Evolutionary conservation across 2,113 vertebrate species (phyloP), one percentile per base, ranked within the genome.

Genomic region (Ptilorrhoa leucosticta): DNA sequence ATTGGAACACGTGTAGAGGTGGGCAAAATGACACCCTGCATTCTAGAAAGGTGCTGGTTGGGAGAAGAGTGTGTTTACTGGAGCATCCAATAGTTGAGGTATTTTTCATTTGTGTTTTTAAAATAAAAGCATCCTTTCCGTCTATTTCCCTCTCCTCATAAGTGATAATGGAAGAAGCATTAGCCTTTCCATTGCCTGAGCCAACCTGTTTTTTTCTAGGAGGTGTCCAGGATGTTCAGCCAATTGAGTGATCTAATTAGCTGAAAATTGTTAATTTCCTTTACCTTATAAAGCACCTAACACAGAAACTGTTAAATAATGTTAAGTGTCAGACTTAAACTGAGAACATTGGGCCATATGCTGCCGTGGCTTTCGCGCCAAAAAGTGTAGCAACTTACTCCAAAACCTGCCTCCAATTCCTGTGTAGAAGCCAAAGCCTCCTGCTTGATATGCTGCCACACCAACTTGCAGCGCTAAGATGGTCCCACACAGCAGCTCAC

Each of bases 291-390:
- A 97, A 97, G 96, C 95, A 97, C 95, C 96, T 96, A 96, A 97
- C 92, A 94, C 96, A 96, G 96, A 97, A 97, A 97, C 96, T 96
- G 96, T 97, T 97, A 97, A 97, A 97, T 96, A 97, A 97, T 96
- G 96, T 96, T 97, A 97, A 97, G 96, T 97, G 96, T 97, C 96
- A 96, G 96, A 96, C 96, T 97, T 97, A 96, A 97, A 96, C 96
- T 92, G 96, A 97, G 95, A 96, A 97, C 96, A 97, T 81, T 97
- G 96, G 96, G 96, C 96, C 96, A 97, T 97, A 97, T 97, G 96
- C 95, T 97, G 92, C 95, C 19, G 0, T 89, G 92, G 77, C 96
- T 97, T 94, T 92, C 45, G 0, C 92, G 96, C 96, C 96, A 97
- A 91, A 96, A 97, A 96, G 96, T 96, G 83, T 94, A 93, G 96